Percentiles rank a stretch among this genome's conserved stretches.
phyloP scores from a whole-genome alignment of 2,797 vertebrate genomes.

The Florisuga fusca region DNA sequence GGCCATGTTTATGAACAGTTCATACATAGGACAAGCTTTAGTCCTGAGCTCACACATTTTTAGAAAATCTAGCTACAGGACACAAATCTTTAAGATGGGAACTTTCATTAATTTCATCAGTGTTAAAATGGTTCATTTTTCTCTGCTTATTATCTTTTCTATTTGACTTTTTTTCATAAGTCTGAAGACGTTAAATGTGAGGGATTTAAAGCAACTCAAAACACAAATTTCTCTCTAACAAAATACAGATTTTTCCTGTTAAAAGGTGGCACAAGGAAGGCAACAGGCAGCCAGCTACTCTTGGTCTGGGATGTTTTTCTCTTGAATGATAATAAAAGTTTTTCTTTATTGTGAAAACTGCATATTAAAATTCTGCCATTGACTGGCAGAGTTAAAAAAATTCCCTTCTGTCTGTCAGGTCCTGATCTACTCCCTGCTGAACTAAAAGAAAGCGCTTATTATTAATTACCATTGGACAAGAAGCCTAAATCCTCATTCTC shows the following conservation, averaged over 20 bases:
- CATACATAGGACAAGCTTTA: background rate
- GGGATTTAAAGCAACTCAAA: background rate
- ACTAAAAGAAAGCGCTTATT: constrained; percentile 5
- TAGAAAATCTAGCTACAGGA: background rate
- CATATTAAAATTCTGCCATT: background rate
- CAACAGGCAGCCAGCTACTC: background rate
- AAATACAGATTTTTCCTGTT: background rate
- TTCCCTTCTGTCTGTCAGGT: constrained; percentile 17
- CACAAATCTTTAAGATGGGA: background rate
- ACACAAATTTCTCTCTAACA: background rate
- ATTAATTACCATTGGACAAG: constrained; percentile 25
- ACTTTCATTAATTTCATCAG: background rate
- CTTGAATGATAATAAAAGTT: background rate
- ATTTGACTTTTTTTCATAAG: background rate
- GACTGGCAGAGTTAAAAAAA: constrained; percentile 5
- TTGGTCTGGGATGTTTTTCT: background rate
- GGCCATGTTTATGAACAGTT: background rate
- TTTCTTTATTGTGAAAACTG: background rate
- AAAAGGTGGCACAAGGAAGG: background rate
- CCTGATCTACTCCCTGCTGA: background rate
- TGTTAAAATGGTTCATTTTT: background rate
- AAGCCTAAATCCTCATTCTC: constrained; percentile 31
- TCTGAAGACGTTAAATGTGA: background rate
- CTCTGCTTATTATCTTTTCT: background rate
- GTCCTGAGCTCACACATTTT: background rate